These are phyloP conservation scores for Dendrolimus pini DNA, from an alignment of 2,888 invertebrate genomes.

Conservation along the genomic window DNA sequence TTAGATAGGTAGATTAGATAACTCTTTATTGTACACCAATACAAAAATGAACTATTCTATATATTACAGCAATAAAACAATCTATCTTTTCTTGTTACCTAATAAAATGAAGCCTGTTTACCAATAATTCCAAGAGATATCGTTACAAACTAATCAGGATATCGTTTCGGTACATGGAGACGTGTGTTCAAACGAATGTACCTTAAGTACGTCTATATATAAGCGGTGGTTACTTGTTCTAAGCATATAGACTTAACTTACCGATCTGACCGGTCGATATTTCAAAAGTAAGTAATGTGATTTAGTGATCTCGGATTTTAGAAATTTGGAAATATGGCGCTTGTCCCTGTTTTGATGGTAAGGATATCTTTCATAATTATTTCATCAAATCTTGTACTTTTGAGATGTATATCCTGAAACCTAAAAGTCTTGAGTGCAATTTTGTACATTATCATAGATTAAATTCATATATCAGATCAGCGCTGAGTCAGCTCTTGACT, in stretches of 20 bases:
- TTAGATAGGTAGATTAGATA: no score
- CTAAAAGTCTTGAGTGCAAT: no score
- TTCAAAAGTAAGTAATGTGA: slow-evolving; percentile 31
- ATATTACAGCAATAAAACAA: no score
- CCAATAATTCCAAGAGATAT: slow-evolving; percentile 3
- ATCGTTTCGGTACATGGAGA: slow-evolving; percentile 13
- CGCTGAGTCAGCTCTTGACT: no score
- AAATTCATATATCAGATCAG: no score
- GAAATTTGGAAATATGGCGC: slow-evolving; percentile 21
- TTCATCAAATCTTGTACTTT: no score
- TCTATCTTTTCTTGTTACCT: neutral
- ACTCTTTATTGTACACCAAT: no score
- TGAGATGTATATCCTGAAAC: no score
- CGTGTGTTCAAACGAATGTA: slow-evolving; percentile 12
- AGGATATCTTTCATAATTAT: slow-evolving; percentile 9
- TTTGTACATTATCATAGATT: no score
- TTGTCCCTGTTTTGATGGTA: slow-evolving; percentile 36
- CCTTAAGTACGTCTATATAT: slow-evolving; percentile 18
- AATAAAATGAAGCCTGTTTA: neutral
- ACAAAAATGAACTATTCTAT: no score
- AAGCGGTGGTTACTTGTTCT: slow-evolving; percentile 11
- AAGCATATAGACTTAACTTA: slow-evolving; percentile 18
- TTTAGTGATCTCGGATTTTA: slow-evolving; percentile 28
- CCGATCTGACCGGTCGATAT: slow-evolving; percentile 14
- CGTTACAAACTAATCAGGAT: slow-evolving; percentile 1